These are phyloP conservation scores for Oophaga pumilio DNA, from an alignment of 2,113 vertebrate species.

Conservation along the genomic window DNA sequence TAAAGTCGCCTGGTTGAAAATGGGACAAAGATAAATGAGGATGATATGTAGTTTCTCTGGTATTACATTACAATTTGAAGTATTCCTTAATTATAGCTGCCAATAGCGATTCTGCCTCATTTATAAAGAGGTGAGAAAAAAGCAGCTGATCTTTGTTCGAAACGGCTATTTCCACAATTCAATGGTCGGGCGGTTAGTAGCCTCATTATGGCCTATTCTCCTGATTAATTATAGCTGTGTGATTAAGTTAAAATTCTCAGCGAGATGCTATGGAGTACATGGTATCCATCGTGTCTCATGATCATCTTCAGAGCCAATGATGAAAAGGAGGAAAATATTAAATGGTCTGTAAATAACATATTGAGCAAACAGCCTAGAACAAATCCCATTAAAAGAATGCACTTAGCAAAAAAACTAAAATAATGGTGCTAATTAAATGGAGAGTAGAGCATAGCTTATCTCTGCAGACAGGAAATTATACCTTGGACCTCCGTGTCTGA, in stretches of 20 bases:
- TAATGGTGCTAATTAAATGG: slow-evolving; percentile 71
- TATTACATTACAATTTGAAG: slow-evolving; percentile 44
- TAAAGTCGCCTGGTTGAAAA: not conserved
- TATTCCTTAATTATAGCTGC: slow-evolving; percentile 47
- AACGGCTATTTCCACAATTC: slow-evolving; percentile 51
- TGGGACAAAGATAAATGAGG: slow-evolving; percentile 7
- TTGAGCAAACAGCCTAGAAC: slow-evolving; percentile 55
- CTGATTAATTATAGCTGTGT: slow-evolving; percentile 46
- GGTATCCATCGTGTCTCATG: slow-evolving; percentile 35
- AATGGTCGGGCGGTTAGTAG: slow-evolving; percentile 22
- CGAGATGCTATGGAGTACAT: slow-evolving; percentile 34
- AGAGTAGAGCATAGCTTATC: slow-evolving; percentile 68
- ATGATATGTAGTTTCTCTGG: not conserved
- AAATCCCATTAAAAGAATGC: slow-evolving; percentile 67
- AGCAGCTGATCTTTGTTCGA: slow-evolving; percentile 24
- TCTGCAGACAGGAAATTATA: slow-evolving; percentile 73
- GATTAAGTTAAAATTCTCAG: slow-evolving; percentile 30
- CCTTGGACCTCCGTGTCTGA: slow-evolving; percentile 66
- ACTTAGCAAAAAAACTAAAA: slow-evolving; percentile 68
- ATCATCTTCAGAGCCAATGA: slow-evolving; percentile 48
- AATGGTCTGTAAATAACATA: slow-evolving; percentile 58
- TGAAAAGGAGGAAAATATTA: slow-evolving; percentile 52
- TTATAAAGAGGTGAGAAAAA: slow-evolving; percentile 46
- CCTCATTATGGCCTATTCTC: slow-evolving; percentile 54
- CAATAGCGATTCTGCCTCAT: slow-evolving; percentile 41